phyloP scores from a whole-genome alignment of 64 coral and sea anemone species.

The Astreopora myriophthalma region DNA sequence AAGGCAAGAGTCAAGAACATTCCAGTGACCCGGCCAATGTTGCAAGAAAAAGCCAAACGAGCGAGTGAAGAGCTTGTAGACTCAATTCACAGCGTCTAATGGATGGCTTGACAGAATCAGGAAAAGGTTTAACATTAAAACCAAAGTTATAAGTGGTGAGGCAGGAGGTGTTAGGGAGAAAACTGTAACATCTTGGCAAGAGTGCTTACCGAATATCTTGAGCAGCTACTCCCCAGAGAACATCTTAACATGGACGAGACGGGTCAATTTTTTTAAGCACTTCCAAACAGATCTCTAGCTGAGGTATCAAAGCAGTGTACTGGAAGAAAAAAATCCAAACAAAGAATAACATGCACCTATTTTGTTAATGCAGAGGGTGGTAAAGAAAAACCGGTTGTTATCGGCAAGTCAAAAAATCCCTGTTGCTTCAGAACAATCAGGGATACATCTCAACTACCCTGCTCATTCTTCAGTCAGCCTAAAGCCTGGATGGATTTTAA shows the following conservation, averaged over 20 bases:
- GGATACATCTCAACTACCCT: conserved; percentile 1
- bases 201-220: neutral
- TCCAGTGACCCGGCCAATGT: no score
- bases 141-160: neutral
- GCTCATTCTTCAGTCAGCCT: conserved; percentile 36
- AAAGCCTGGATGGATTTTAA: conserved; percentile 45
- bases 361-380: no score
- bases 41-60: neutral
- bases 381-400: no score
- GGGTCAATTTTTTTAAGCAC: no score
- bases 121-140: conserved; percentile 34
- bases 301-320: no score
- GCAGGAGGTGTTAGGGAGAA: neutral
- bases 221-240: neutral
- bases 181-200: neutral
- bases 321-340: no score
- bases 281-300: no score
- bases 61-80: neutral
- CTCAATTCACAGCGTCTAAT: conserved; percentile 34
- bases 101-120: conserved; percentile 41
- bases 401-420: no score
- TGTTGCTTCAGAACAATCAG: no score
- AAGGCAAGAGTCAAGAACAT: no score
- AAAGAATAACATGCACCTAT: no score
- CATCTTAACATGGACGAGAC: no score